A percentile compares a stretch with the other conserved stretches of the same genome.
phyloP scores from a whole-genome alignment of 2,797 vertebrate species.

The Chelmon rostratus region DNA sequence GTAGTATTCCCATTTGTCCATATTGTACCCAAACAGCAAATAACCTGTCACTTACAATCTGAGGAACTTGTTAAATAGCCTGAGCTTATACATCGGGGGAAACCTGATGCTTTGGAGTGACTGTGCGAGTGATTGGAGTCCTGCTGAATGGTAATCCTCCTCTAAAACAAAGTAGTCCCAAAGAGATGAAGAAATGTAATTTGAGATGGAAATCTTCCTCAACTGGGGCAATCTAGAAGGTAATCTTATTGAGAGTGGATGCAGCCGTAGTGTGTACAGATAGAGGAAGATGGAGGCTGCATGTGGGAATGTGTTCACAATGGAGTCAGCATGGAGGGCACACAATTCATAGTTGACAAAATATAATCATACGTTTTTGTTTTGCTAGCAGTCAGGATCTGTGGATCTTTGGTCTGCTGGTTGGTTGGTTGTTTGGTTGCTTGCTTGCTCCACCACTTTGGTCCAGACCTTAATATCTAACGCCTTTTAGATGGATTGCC shows the following conservation, averaged over 20 bases:
- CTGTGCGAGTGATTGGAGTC: conserved; percentile 41
- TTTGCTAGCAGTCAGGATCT: not conserved
- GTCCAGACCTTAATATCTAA: too few species aligned
- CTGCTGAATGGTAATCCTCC: conserved; percentile 38
- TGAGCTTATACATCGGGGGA: conserved; percentile 22
- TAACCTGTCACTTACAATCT: conserved; percentile 65
- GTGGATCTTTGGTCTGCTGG: not conserved
- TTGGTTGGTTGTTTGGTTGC: not conserved
- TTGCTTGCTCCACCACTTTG: not conserved
- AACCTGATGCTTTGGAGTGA: conserved; percentile 42
- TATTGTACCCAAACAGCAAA: conserved; percentile 57
- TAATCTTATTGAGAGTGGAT: conserved; percentile 55
- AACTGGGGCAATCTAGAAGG: conserved; percentile 37
- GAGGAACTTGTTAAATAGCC: conserved; percentile 48
- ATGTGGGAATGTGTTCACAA: not conserved
- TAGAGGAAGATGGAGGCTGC: conserved; percentile 11
- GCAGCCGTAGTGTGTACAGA: conserved; percentile 12
- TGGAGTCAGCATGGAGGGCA: not conserved
- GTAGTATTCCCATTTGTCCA: conserved; percentile 48
- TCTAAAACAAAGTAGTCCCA: conserved; percentile 40
- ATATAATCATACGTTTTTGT: not conserved
- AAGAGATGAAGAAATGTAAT: conserved; percentile 62
- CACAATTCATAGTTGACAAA: not conserved
- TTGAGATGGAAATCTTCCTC: conserved; percentile 58
- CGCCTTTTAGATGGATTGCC: too few species aligned